Base-by-base conservation (phyloP, 2,797 vertebrate genomes). In the Oryzias dopingdopingensis region DNA sequence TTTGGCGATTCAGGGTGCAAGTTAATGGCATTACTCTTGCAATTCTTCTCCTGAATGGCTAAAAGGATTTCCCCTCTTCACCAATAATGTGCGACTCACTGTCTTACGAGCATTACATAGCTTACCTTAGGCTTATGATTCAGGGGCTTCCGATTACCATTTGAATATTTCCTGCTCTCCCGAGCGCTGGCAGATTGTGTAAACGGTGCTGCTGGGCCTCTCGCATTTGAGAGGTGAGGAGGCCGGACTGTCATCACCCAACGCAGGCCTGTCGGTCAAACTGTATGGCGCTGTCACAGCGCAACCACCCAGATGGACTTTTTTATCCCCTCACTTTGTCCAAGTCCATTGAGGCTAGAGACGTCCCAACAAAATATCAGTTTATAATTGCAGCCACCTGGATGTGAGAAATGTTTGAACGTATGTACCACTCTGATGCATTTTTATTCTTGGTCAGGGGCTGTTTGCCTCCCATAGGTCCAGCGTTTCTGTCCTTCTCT, bases 391-490 rank as follows among this genome's bases (percentile, higher is more conserved):
- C n/a, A 24, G 43, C 42, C 52, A 65, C 71, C 72, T 64, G 32
- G 32, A 17, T 4, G 15, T n/a, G 6, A 44, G 17, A 56, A 57
- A 57, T 42, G 15, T 20, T 1, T 17, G 4, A 42, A 49, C 59
- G 42, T 22, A 17, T 62, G 2, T 40, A 5, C 20, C 46, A 16
- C 91, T 6, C 4, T 89, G 90, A 89, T 81, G 81, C 81, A 50
- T 79, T 77, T 85, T 60, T 75, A 73, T 79, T 82, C 63, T 89
- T 92, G 92, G 88, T 92, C 91, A 92, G 82, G 83, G 90, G 91
- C 89, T 90, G 92, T 95, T 92, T 94, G 91, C 91, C 90, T 93
- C 93, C 91, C 93, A 90, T 91, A 92, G 90, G 90, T 91, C 91
- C 93, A 92, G 90, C 90, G 92, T 93, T 91, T 93, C 88, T 61